Conservation (phyloP, 2,888 invertebrate species). For the Mesochorus sp. region DNA sequence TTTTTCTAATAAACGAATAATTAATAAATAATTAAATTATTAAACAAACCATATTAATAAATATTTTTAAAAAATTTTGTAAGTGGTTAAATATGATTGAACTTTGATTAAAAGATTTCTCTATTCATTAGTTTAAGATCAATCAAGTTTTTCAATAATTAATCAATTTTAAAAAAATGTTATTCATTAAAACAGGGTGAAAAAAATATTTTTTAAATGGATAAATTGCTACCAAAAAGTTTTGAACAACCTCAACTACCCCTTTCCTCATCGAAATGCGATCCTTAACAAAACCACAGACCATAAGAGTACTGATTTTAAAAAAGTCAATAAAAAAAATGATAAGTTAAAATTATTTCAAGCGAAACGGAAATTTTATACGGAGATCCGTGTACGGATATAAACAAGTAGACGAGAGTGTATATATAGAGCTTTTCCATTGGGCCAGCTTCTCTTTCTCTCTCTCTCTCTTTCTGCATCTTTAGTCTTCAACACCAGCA, state of each 20-base stretch:
- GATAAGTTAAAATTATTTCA: neutral
- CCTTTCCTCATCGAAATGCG: neutral
- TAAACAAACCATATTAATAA: too few species aligned
- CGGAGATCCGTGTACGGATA: neutral
- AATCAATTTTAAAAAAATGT: neutral
- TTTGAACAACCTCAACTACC: neutral
- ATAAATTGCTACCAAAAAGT: too few species aligned
- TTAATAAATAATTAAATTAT: too few species aligned
- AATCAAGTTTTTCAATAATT: too few species aligned
- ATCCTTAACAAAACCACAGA: slow-evolving; percentile 18
- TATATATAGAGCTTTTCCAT: neutral
- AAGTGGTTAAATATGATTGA: too few species aligned
- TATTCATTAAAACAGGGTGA: too few species aligned
- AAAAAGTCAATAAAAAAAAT: neutral
- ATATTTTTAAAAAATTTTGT: too few species aligned
- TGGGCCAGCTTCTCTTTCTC: slow-evolving; percentile 1
- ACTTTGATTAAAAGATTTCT: too few species aligned
- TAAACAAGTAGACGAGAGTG: neutral
- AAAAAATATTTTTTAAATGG: too few species aligned
- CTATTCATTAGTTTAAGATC: too few species aligned
- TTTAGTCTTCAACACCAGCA: neutral
- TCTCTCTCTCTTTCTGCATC: slow-evolving; percentile 7
- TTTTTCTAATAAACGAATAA: too few species aligned
- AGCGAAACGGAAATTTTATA: neutral
- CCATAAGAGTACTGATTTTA: neutral